Conservation (phyloP, 2,888 invertebrate species). For the Abscondita cerata region DNA sequence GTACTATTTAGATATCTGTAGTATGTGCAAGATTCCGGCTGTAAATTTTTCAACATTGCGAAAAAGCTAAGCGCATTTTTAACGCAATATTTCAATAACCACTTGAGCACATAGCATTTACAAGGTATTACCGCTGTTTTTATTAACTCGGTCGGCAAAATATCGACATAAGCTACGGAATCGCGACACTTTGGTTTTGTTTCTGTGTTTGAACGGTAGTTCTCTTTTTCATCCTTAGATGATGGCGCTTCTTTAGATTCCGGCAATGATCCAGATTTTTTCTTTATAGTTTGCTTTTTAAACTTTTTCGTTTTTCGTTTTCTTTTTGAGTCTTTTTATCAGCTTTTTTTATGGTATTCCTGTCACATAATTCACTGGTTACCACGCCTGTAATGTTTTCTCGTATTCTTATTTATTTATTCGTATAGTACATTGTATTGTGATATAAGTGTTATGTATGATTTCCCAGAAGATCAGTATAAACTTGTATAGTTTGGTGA, state of each 20-base stretch:
- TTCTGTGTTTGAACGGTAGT: background rate
- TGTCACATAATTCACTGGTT: background rate
- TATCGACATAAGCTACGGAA: background rate
- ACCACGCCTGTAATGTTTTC: background rate
- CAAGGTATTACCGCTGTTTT: background rate
- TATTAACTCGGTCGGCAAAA: background rate
- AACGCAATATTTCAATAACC: background rate
- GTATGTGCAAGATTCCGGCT: too few relatives aligned
- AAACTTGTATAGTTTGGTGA: too few relatives aligned
- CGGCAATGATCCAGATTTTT: background rate
- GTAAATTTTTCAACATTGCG: too few relatives aligned
- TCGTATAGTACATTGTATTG: too few relatives aligned
- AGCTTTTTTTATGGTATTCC: slow-evolving; percentile 2
- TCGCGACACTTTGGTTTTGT: background rate
- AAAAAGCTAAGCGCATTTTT: too few relatives aligned
- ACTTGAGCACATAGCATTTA: background rate
- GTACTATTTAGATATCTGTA: background rate
- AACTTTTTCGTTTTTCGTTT: background rate
- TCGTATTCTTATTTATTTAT: too few relatives aligned
- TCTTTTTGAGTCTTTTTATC: background rate
- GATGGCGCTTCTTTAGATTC: background rate
- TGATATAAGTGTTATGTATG: too few relatives aligned
- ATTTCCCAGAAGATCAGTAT: too few relatives aligned
- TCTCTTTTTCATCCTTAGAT: background rate
- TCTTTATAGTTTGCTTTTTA: background rate